Conservation (phyloP, 2,113 vertebrate species). For the Sander vitreus region DNA sequence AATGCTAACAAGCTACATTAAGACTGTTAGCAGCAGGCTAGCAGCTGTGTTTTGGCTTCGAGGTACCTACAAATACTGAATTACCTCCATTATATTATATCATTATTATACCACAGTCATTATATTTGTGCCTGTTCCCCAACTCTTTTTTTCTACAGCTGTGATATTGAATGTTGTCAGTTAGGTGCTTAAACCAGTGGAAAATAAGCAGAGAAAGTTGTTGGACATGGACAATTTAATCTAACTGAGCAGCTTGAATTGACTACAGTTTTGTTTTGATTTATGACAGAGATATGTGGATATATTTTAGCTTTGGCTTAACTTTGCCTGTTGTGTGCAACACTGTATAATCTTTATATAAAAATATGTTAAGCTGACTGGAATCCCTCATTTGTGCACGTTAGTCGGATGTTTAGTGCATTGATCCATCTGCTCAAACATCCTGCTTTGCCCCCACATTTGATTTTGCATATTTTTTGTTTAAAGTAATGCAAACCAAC, state of each 20-base stretch:
- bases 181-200: background rate
- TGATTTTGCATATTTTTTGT: background rate
- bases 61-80: background rate
- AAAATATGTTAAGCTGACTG: background rate
- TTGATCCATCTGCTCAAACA: background rate
- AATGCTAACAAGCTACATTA: too few species aligned
- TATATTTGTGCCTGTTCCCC: background rate
- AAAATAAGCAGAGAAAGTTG: background rate
- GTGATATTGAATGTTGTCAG: background rate
- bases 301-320: background rate
- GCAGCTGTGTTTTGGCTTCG: background rate
- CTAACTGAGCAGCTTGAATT: background rate
- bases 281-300: background rate
- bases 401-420: background rate
- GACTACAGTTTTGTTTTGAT: background rate
- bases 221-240: background rate
- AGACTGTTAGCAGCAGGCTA: background rate
- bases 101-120: background rate
- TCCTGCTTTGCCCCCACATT: background rate
- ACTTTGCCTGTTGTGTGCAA: background rate
- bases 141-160: background rate
- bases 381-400: background rate
- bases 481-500: background rate
- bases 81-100: background rate
- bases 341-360: background rate